These are phyloP conservation scores for Crenuchus spilurus DNA, from an alignment of 2,797 vertebrate genomes.

Conservation along the genomic window DNA sequence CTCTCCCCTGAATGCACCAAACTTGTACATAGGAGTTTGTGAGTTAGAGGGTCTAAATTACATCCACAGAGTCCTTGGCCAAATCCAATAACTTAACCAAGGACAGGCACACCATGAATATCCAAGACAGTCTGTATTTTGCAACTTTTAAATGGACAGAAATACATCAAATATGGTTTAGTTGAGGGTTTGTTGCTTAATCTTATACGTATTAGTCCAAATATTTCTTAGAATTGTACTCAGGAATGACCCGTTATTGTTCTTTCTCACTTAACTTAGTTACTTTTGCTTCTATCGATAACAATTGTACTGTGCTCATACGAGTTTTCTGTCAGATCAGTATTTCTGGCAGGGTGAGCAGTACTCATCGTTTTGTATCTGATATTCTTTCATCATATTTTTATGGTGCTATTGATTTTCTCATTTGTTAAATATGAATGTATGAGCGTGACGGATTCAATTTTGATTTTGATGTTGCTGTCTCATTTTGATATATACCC, in stretches of 20 bases:
- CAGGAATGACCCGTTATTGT: no score
- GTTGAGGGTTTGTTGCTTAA: background rate
- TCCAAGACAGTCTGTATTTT: background rate
- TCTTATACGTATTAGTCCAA: no score
- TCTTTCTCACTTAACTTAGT: background rate
- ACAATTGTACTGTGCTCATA: background rate
- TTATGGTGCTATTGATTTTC: slow-evolving; percentile 45
- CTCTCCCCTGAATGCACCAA: background rate
- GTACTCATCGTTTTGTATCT: slow-evolving; percentile 49
- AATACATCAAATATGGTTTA: background rate
- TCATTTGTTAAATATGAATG: slow-evolving; percentile 44
- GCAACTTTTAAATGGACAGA: background rate
- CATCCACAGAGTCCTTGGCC: background rate
- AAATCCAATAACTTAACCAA: slow-evolving; percentile 1
- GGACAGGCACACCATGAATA: background rate
- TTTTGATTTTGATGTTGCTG: slow-evolving; percentile 17
- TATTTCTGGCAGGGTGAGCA: slow-evolving; percentile 46
- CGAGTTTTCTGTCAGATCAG: slow-evolving; percentile 34
- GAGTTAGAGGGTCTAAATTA: slow-evolving; percentile 6
- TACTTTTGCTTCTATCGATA: background rate
- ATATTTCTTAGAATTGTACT: no score
- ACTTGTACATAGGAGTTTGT: background rate
- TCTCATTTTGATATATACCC: slow-evolving; percentile 30
- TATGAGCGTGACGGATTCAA: slow-evolving; percentile 28
- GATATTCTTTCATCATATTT: slow-evolving; percentile 66